phyloP scores from a whole-genome alignment of 2,888 invertebrate species.

The Eupeodes luniger region DNA sequence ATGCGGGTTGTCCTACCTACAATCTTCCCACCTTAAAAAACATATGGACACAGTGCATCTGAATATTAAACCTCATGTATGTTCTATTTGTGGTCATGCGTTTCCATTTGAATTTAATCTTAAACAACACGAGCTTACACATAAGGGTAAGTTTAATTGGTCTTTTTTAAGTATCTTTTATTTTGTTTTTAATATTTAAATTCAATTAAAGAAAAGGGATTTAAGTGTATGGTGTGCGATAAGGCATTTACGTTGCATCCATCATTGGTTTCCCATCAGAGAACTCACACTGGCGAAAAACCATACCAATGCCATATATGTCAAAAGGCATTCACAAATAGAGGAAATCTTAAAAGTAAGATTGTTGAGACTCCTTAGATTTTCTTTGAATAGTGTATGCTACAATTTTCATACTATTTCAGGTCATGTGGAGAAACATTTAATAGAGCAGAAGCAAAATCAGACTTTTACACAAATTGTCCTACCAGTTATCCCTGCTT shows the following conservation, averaged over 20 bases:
- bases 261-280: constrained; percentile 63
- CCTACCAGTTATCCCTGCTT: constrained; percentile 54
- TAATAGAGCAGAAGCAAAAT: constrained; percentile 69
- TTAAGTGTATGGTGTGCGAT: constrained; percentile 67
- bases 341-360: constrained; percentile 69
- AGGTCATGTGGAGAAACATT: constrained; percentile 72
- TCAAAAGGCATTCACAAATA: constrained; percentile 62
- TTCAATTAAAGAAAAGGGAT: constrained; percentile 58
- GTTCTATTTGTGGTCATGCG: constrained; percentile 61
- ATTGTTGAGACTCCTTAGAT: background rate
- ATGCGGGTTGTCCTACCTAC: constrained; percentile 62
- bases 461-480: constrained; percentile 71
- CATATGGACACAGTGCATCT: constrained; percentile 68
- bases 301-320: constrained; percentile 66
- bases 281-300: constrained; percentile 70
- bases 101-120: constrained; percentile 71
- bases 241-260: constrained; percentile 64
- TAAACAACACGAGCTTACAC: constrained; percentile 66
- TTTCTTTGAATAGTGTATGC: background rate
- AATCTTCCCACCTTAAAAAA: constrained; percentile 68
- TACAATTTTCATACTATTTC: background rate
- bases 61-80: constrained; percentile 59
- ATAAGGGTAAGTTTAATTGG: constrained; percentile 45
- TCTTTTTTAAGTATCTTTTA: background rate
- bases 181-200: background rate